Evolutionary conservation across 2,888 invertebrate genomes (phyloP).

Genomic region (Stomorhina lunata): DNA sequence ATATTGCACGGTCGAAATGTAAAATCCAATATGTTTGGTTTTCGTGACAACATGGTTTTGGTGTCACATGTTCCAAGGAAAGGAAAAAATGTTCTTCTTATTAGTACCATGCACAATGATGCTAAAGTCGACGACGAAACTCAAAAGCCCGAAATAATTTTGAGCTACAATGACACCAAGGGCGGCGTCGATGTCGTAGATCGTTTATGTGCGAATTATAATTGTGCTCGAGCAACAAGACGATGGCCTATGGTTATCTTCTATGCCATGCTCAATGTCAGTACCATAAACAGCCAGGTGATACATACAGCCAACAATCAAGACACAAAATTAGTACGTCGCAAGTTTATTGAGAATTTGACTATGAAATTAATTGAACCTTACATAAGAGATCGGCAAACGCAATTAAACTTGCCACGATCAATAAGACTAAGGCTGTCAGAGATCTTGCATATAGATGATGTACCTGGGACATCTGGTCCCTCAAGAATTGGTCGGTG

Average conservation of each 20-base stretch:
- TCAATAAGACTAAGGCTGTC: conserved; percentile 48
- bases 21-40: conserved; percentile 45
- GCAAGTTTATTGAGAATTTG: conserved; percentile 44
- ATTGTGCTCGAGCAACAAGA: conserved; percentile 46
- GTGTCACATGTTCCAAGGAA: conserved; percentile 43
- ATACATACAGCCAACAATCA: conserved; percentile 49
- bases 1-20: conserved; percentile 37
- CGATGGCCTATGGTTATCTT: conserved; percentile 43
- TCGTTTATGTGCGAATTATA: conserved; percentile 49
- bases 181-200: conserved; percentile 39
- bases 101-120: conserved; percentile 13
- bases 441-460: conserved; percentile 47
- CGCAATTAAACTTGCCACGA: conserved; percentile 33
- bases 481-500: conserved; percentile 23
- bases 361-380: conserved; percentile 35
- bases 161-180: conserved; percentile 28
- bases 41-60: conserved; percentile 49
- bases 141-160: conserved; percentile 18
- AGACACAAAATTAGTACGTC: conserved; percentile 35
- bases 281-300: conserved; percentile 38
- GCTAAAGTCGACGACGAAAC: conserved; percentile 14
- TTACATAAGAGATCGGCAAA: conserved; percentile 31
- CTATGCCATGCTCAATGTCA: conserved; percentile 42
- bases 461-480: conserved; percentile 28
- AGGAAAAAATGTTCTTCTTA: conserved; percentile 45